phyloP scores from a whole-genome alignment of 2,113 vertebrate species.

The Prionailurus viverrinus region DNA sequence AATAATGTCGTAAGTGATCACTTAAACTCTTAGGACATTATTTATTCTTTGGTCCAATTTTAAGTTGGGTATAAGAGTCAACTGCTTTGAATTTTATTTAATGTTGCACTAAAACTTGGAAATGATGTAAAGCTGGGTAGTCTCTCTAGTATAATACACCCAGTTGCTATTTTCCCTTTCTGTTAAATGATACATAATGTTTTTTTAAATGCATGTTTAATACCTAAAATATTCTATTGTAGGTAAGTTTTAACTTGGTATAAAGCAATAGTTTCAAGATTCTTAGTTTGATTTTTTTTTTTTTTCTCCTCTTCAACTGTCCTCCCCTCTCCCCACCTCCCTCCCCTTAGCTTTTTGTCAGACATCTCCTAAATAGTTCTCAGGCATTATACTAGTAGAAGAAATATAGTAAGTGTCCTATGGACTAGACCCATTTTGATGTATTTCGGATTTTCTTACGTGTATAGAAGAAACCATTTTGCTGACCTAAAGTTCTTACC shows the following conservation, averaged over 20 bases:
- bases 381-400: not conserved
- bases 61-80: not conserved
- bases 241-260: not conserved
- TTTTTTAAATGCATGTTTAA: not conserved
- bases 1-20: not conserved
- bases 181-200: not conserved
- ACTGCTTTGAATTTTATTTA: constrained; percentile 9
- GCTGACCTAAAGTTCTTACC: not conserved
- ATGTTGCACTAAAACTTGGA: constrained; percentile 7
- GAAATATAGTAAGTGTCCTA: not conserved
- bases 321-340: not conserved
- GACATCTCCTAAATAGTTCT: constrained; percentile 11
- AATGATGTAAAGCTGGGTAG: not conserved
- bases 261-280: not conserved
- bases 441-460: not conserved
- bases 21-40: not conserved
- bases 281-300: constrained; percentile 15
- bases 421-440: not conserved
- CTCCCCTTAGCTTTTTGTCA: constrained; percentile 16
- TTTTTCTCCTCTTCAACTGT: not conserved
- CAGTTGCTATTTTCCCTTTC: not conserved
- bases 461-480: not conserved
- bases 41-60: constrained; percentile 6
- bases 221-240: not conserved
- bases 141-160: not conserved